Conservation (phyloP, 2,113 vertebrate genomes). For the Alectura lathami region DNA sequence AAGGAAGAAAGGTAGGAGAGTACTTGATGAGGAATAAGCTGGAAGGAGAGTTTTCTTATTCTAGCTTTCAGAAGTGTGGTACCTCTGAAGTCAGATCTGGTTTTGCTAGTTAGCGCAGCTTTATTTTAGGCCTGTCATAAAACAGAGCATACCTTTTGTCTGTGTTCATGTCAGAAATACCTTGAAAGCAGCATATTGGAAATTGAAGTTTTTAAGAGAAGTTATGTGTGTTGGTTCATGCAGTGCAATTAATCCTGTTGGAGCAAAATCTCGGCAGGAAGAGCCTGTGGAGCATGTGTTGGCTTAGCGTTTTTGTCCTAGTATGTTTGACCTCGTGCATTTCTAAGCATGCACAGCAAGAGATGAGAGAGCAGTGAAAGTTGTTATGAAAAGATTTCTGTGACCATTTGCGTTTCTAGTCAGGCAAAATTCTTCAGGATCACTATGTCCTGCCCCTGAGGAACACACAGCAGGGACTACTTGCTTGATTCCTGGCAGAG, state of each 20-base stretch:
- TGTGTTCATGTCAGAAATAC: conserved; percentile 48
- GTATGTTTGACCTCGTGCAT: conserved; percentile 12
- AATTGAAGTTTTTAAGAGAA: background rate
- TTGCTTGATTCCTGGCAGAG: background rate
- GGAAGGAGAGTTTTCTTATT: background rate
- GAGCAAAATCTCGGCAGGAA: conserved; percentile 4
- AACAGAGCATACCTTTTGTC: conserved; percentile 51
- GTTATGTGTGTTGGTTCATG: background rate
- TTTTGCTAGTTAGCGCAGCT: conserved; percentile 62
- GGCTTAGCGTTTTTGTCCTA: background rate
- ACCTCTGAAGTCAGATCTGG: background rate
- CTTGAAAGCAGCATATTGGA: background rate
- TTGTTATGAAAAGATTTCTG: conserved; percentile 29
- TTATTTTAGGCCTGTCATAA: conserved; percentile 59
- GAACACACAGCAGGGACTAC: background rate
- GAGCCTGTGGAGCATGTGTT: background rate
- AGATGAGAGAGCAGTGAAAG: conserved; percentile 22
- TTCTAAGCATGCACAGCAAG: background rate
- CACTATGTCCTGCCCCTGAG: background rate
- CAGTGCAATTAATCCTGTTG: background rate
- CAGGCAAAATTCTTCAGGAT: conserved; percentile 33
- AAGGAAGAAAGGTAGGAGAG: background rate
- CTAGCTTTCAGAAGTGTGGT: background rate
- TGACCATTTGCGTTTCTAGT: conserved; percentile 31
- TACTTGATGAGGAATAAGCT: background rate